Evolutionary conservation across 2,888 invertebrate genomes (phyloP).

Genomic region (Apomyelois bistriatella): DNA sequence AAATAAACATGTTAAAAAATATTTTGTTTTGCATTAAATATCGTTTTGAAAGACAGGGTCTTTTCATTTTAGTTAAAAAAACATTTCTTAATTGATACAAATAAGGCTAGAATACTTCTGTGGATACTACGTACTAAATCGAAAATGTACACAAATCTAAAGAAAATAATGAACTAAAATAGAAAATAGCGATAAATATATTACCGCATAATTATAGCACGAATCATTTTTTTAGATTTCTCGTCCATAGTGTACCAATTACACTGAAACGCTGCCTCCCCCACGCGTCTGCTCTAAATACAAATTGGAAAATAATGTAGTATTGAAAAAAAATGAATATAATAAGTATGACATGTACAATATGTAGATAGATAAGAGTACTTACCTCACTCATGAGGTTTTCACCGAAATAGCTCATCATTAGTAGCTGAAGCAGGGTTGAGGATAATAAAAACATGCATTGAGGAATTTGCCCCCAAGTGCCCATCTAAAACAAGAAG

Average conservation of each 20-base stretch:
- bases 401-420: slow-evolving; percentile 63
- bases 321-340: neutral
- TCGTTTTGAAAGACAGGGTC: too few species aligned
- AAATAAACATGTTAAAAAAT: too few species aligned
- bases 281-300: slow-evolving; percentile 49
- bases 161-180: neutral
- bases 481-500: slow-evolving; percentile 31
- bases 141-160: too few species aligned
- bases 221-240: slow-evolving; percentile 45
- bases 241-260: slow-evolving; percentile 57
- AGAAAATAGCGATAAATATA: neutral
- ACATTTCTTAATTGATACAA: too few species aligned
- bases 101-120: too few species aligned
- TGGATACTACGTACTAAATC: too few species aligned
- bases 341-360: neutral
- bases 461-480: slow-evolving; percentile 45
- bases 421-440: slow-evolving; percentile 54
- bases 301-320: slow-evolving; percentile 14
- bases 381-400: slow-evolving; percentile 51
- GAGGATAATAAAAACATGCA: slow-evolving; percentile 49
- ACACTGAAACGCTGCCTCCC: slow-evolving; percentile 49
- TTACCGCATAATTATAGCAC: slow-evolving; percentile 25
- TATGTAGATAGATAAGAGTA: neutral
- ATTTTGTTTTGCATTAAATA: too few species aligned
- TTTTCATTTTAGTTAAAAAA: too few species aligned